Evolutionary conservation across 2,797 vertebrate species (phyloP), one percentile per base, ranked within the genome.

Genomic region (Cynodonichthys magdalenae): DNA sequence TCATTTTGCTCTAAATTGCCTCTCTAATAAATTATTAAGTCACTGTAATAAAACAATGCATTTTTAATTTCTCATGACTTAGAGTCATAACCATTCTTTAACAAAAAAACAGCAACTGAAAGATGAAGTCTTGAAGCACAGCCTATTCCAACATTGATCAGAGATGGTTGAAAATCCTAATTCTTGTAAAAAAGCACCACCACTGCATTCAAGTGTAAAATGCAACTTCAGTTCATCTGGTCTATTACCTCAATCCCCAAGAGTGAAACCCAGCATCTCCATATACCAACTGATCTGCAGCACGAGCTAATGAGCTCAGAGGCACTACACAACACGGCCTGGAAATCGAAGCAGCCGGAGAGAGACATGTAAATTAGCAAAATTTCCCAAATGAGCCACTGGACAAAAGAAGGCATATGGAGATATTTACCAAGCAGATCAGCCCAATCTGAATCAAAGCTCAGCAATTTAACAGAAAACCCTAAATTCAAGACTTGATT

Each of bases 301-400:
- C 79, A 80, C 18, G 63, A 76, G 81, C 74, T 92, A 93, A 93
- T 92, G 86, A 92, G 85, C 85, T 81, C 75, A 52, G 83, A 48
- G 53, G 64, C 62, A 29, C 64, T 15, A 47, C 50, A 71, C 72
- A 86, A 59, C 82, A 79, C 64, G 48, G 67, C 53, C 29, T 56
- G 75, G 74, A 88, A 86, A 91, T 88, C 81, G 69, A 90, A 87
- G 55, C 59, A 71, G 77, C 62, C 44, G 27, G 34, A 67, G 74
- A 73, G 63, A 72, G 72, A 83, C 3, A 70, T 71, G 80, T 74
- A 87, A 90, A 89, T 91, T 83, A 81, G 67, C 71, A 59, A 14
- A 53, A 79, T 71, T 75, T 87, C 85, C 77, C 79, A 60, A 80
- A 86, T 63, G 49, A 56, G 53, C 45, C 15, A 15, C 49, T 15